Base-by-base conservation (phyloP, 2,113 vertebrate genomes). In the Anseranas semipalmata region DNA sequence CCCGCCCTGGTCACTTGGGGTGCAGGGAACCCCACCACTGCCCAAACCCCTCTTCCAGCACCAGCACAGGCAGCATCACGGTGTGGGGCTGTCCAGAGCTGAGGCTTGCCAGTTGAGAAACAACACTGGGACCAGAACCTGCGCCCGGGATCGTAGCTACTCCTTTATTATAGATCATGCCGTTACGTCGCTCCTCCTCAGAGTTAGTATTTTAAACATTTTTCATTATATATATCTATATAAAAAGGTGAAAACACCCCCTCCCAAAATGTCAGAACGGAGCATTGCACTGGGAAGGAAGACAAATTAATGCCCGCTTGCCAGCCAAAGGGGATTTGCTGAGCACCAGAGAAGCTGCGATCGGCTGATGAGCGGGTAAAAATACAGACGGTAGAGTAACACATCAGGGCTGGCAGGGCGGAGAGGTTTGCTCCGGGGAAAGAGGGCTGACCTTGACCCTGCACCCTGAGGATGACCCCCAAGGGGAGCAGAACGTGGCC, bases 131-230 rank as follows among this genome's bases (percentile, higher is more conserved):
- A 92, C 30, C 79, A 95, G 88, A 52, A 72, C 83, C 92, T 85
- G 86, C 6, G 11, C 90, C 87, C 27, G 16, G 93, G 94, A 39
- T 97, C 14, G 79, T 95, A 97, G 96, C 95, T 97, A 97, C 93
- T 97, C 94, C 93, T 97, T 97, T 97, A 97, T 97, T 97, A 97
- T 96, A 96, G 76, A 88, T 96, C 96, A 97, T 96, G 97, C 93
- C 33, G 33, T 96, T 96, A 93, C 14, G 91, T 88, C 25, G 89
- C 84, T 94, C 96, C 95, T 94, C 90, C 96, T 92, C 95, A 94
- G 94, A 94, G 93, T 97, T 96, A 97, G 96, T 95, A 94, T 33
- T 90, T 95, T 95, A 95, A 93, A 97, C 91, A 95, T 52, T 95
- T 85, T 60, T 95, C 93, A 93, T 95, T 95, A 95, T 94, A 95